Base-by-base conservation (phyloP, 2,888 invertebrate species). In the Troides oblongomaculatus region DNA sequence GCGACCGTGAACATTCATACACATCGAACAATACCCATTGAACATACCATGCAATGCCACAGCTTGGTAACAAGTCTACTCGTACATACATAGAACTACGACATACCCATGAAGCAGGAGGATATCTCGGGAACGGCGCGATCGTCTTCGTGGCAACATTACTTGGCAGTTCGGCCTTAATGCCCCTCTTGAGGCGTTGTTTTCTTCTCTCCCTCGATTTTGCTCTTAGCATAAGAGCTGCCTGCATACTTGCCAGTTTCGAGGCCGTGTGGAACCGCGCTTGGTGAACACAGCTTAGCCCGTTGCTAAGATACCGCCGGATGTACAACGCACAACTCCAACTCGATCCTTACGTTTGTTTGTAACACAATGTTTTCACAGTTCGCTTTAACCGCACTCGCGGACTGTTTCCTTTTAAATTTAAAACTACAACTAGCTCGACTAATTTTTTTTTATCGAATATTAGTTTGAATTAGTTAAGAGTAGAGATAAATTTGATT, bases 171-270 rank as follows among this genome's bases (percentile, higher is more conserved):
- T 97, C 97, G 83, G 94, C 93, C 86, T 96, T 95, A 89, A 94
- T 93, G 82, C 96, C 96, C 93, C 94, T 93, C 87, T 94, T 94
- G 82, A 94, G 93, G 84, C 95, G 94, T 90, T 95, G 95, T 94
- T 96, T 96, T 94, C 94, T 93, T 93, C 95, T 95, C 93, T 96
- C 96, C 94, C 96, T 95, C 94, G 97, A 96, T 94, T 97, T 97
- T 93, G 96, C 95, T 94, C 97, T 95, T 93, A 97, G 95, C 94
- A 97, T 96, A 94, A 97, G 95, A 94, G 97, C 97, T 94, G 97
- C 97, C 95, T 97, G 97, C 97, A 97, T 97, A 88, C 95, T 95
- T 94, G 95, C 95, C 93, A 92, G 92, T 86, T 89, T 92, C 90
- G 88, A 85, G 84, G 88, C 89, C 84, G 82, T 83, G 64, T 73